phyloP scores from a whole-genome alignment of 2,113 vertebrate genomes.

The Apeltes quadracus region DNA sequence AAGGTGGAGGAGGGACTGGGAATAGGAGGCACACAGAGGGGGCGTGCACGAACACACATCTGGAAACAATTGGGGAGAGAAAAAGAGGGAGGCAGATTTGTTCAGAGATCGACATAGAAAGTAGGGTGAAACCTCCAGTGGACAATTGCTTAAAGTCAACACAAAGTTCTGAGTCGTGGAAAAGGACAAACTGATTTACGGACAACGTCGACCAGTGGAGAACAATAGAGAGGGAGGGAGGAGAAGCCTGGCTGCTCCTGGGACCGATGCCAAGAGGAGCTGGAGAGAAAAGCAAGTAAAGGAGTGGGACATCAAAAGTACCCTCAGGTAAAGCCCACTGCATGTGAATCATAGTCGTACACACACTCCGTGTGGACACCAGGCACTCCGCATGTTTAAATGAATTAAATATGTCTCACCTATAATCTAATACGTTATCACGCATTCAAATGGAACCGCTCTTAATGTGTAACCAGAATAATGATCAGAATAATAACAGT shows the following conservation, averaged over 20 bases:
- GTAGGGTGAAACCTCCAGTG: neutral
- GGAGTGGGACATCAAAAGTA: neutral
- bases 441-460: neutral
- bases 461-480: neutral
- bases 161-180: slow-evolving; percentile 2
- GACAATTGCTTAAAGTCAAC: neutral
- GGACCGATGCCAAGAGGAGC: neutral
- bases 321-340: slow-evolving; percentile 38
- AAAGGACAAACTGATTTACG: neutral
- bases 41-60: slow-evolving; percentile 66
- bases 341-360: neutral
- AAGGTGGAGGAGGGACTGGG: slow-evolving; percentile 19
- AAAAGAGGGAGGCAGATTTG: slow-evolving; percentile 3
- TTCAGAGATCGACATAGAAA: slow-evolving; percentile 16
- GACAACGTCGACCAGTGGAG: neutral
- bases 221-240: slow-evolving; percentile 8
- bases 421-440: neutral
- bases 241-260: slow-evolving; percentile 15
- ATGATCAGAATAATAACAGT: neutral
- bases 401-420: neutral
- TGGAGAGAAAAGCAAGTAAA: slow-evolving; percentile 9
- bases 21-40: slow-evolving; percentile 41
- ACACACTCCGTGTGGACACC: neutral
- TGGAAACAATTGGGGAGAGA: slow-evolving; percentile 75
- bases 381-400: too few relatives aligned